Base-by-base conservation (phyloP, 2,888 invertebrate genomes). In the Harmothoe impar region DNA sequence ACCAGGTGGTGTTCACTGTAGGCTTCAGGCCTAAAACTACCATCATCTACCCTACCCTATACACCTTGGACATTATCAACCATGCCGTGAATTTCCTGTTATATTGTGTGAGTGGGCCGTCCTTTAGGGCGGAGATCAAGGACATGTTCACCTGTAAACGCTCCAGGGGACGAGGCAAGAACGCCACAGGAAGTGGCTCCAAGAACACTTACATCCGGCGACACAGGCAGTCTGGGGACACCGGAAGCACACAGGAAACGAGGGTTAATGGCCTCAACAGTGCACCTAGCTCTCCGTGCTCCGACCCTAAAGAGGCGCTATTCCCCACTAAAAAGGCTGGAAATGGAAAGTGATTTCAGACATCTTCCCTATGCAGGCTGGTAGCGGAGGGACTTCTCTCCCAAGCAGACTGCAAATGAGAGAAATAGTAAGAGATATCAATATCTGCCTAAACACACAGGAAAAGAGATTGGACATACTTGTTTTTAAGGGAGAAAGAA, bases 101-200 rank as follows among this genome's bases (percentile, higher is more conserved):
- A 15, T 86, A 86, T 52, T 86, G 86, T 25, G 86, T 86, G 54
- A 86, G 86, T 29, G 86, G 86, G 25, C 86, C 86, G 31, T 31
- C 86, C 86, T 86, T 86, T 52, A 51, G 86, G 20, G 52, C 86
- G 0, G 86, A 86, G 31, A 86, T 86, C 54, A 86, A 86, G 56
- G 86, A 52, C 54, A 86, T 86, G 86, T 54, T 86, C 54, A 43
- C 81, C 35, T 81, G 81, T 43, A 25, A 43, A 20, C 0, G 23
- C 7, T 35, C 81, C 43, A 17, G 35, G 23, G 12, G 81, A 17
- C 15, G 20, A 1, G 0, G 29, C 25, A 84, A 43, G 52, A 78
- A 33, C 20, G 35, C 33, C 3, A 31, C 20, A n/a, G 20, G 20
- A n/a, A 43, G n/a, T 35, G 56, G 86, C 86, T 52, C 54, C 20